These are phyloP conservation scores for Uloborus diversus DNA, from an alignment of 1,140 invertebrate species.

Conservation along the genomic window DNA sequence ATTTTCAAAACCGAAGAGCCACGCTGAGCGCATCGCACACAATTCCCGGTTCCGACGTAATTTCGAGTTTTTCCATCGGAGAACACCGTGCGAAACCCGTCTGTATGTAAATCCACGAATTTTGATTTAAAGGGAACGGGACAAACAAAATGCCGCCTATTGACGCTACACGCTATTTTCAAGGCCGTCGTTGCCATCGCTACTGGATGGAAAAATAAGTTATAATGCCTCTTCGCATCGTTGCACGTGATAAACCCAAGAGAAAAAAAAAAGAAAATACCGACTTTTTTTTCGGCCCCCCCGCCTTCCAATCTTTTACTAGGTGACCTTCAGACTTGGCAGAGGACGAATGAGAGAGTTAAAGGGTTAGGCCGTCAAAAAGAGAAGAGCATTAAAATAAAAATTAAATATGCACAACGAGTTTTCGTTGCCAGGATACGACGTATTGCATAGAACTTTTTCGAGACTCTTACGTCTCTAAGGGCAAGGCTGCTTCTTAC, in stretches of 20 bases:
- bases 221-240: slow-evolving; percentile 36
- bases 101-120: too few relatives aligned
- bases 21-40: too few relatives aligned
- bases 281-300: slow-evolving; percentile 15
- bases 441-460: neutral
- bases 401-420: slow-evolving; percentile 45
- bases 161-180: neutral
- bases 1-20: too few relatives aligned
- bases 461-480: too few relatives aligned
- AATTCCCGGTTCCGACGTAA: too few relatives aligned
- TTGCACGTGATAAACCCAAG: slow-evolving; percentile 49
- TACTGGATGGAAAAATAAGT: neutral
- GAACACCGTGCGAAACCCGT: too few relatives aligned
- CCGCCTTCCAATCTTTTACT: slow-evolving; percentile 38
- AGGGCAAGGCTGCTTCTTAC: too few relatives aligned
- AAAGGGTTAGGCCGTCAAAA: slow-evolving; percentile 7
- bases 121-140: neutral
- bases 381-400: neutral
- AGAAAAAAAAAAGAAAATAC: slow-evolving; percentile 44
- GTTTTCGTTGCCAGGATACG: neutral
- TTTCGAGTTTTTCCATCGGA: too few relatives aligned
- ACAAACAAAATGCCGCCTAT: neutral
- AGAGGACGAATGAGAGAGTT: slow-evolving; percentile 22
- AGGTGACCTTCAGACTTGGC: slow-evolving; percentile 36
- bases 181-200: slow-evolving; percentile 42